Evolutionary conservation across 2,797 vertebrate genomes (phyloP).

Genomic region (Nyctalus aviator): DNA sequence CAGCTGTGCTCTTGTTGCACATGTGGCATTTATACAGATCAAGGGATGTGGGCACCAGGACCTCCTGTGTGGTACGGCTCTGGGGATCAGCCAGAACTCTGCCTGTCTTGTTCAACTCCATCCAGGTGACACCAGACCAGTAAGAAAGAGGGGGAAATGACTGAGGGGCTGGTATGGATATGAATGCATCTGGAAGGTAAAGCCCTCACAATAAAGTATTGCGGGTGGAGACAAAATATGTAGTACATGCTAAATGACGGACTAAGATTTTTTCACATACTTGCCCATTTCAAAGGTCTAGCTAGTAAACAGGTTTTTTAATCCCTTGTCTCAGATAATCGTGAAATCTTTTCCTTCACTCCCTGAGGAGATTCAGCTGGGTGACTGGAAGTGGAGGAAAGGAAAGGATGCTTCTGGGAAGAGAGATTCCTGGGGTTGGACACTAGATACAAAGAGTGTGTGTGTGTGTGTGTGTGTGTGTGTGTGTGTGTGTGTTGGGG

Average conservation of each 20-base stretch:
- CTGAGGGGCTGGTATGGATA: neutral
- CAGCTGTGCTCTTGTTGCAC: neutral
- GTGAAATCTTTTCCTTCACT: neutral
- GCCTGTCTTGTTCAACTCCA: neutral
- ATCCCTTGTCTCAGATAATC: neutral
- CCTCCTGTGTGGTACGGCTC: neutral
- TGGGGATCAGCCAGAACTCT: neutral
- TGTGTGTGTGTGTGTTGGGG: too few species aligned
- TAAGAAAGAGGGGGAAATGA: neutral
- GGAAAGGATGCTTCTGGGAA: neutral
- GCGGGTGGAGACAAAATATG: neutral
- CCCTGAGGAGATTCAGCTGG: neutral
- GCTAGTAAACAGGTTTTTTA: neutral
- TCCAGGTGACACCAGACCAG: neutral
- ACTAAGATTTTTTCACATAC: neutral
- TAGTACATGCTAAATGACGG: neutral
- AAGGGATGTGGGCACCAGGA: neutral
- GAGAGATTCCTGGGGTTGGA: neutral
- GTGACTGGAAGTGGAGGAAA: neutral
- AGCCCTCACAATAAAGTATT: neutral
- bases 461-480: rapidly evolving
- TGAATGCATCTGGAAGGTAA: neutral
- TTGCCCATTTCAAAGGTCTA: neutral
- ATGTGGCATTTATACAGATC: neutral
- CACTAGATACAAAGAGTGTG: neutral